phyloP scores from a whole-genome alignment of 2,113 vertebrate genomes.

The Stigmatopora nigra region DNA sequence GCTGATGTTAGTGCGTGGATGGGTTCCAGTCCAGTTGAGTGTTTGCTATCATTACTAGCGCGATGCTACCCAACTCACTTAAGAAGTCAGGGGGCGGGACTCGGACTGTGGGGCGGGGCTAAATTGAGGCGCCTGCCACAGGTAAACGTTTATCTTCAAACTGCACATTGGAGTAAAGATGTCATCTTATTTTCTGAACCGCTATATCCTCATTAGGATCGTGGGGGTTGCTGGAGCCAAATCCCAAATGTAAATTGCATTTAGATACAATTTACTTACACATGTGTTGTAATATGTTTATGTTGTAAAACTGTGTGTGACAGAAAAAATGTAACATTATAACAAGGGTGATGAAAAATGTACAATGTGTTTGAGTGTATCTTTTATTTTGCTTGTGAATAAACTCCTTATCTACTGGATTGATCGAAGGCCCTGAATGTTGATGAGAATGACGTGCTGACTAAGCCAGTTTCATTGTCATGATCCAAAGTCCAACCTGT shows the following conservation, averaged over 20 bases:
- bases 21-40: not conserved
- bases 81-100: constrained; percentile 13
- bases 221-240: no score
- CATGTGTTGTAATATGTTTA: no score
- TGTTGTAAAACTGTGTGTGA: not conserved
- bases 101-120: constrained; percentile 30
- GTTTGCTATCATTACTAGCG: constrained; percentile 2
- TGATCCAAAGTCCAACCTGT: constrained; percentile 64
- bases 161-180: no score
- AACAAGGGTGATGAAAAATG: not conserved
- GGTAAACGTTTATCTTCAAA: constrained; percentile 30
- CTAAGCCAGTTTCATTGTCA: constrained; percentile 41
- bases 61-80: constrained; percentile 8
- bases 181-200: no score
- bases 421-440: constrained; percentile 6
- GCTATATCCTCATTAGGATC: no score
- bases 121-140: not conserved
- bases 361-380: not conserved
- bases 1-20: not conserved
- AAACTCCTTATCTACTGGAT: constrained; percentile 4
- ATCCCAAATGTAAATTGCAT: no score
- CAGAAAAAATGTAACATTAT: not conserved
- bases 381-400: not conserved
- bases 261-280: no score
- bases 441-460: constrained; percentile 6